Evolutionary conservation across 2,888 invertebrate species (phyloP).

Genomic region (Polylopha cassiicola): DNA sequence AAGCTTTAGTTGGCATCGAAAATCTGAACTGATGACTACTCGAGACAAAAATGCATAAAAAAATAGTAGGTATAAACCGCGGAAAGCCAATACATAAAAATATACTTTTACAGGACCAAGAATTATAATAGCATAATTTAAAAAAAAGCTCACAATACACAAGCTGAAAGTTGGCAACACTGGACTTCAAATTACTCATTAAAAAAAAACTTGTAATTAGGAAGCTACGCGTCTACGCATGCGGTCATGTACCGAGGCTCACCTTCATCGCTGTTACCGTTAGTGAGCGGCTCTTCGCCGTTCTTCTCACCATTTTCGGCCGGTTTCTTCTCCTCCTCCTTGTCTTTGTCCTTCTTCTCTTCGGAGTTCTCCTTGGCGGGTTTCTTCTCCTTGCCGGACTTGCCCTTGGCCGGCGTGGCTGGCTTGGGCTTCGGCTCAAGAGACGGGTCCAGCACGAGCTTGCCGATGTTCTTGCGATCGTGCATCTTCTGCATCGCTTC

Average conservation of each 20-base stretch:
- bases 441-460: slow-evolving; percentile 88
- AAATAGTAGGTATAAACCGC: slow-evolving; percentile 1
- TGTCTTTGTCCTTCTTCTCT: slow-evolving; percentile 80
- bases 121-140: too few species aligned
- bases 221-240: slow-evolving; percentile 53
- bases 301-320: slow-evolving; percentile 63
- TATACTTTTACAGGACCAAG: too few species aligned
- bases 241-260: slow-evolving; percentile 62
- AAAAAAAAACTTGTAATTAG: not conserved
- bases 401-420: slow-evolving; percentile 86
- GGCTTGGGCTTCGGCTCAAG: slow-evolving; percentile 88
- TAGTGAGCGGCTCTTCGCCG: slow-evolving; percentile 72
- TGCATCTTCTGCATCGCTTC: slow-evolving; percentile 96
- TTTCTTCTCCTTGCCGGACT: slow-evolving; percentile 84
- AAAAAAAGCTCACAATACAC: too few species aligned
- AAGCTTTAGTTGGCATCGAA: too few species aligned
- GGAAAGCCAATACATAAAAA: not conserved
- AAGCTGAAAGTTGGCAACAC: too few species aligned
- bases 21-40: too few species aligned
- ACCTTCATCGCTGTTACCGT: slow-evolving; percentile 77
- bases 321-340: slow-evolving; percentile 64
- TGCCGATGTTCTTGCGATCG: slow-evolving; percentile 93
- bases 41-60: slow-evolving; percentile 20
- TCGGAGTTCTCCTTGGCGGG: slow-evolving; percentile 80
- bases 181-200: too few species aligned